Conservation (phyloP, 2,888 invertebrate species). For the Apamea epomidion region DNA sequence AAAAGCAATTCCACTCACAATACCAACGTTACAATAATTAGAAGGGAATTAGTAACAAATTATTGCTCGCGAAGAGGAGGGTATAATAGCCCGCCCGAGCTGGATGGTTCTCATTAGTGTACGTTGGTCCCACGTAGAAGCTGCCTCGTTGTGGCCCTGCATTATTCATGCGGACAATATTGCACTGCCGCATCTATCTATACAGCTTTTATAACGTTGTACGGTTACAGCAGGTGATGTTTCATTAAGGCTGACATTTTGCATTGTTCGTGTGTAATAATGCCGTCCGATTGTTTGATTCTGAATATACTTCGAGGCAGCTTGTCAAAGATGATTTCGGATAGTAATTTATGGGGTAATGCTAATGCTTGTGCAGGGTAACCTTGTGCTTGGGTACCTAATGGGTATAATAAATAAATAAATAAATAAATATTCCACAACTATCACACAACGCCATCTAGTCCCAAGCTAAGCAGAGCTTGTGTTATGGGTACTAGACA, state of each 20-base stretch:
- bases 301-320: slow-evolving; percentile 38
- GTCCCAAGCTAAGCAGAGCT: too few species aligned
- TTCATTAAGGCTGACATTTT: slow-evolving; percentile 74
- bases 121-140: slow-evolving; percentile 80
- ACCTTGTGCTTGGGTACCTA: not conserved
- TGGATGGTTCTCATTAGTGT: slow-evolving; percentile 88
- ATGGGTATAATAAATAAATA: too few species aligned
- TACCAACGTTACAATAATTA: slow-evolving; percentile 82
- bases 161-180: slow-evolving; percentile 90
- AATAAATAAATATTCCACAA: too few species aligned
- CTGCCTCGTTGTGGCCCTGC: slow-evolving; percentile 82
- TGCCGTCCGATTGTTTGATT: slow-evolving; percentile 67
- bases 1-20: slow-evolving; percentile 72
- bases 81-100: slow-evolving; percentile 82
- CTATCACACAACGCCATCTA: too few species aligned
- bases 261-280: slow-evolving; percentile 70
- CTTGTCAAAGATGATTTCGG: slow-evolving; percentile 31
- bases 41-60: slow-evolving; percentile 88
- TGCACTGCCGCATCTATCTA: slow-evolving; percentile 82
- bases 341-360: not conserved
- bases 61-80: slow-evolving; percentile 84
- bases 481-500: too few species aligned
- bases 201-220: slow-evolving; percentile 74
- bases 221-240: slow-evolving; percentile 69
- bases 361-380: too few species aligned